Base-by-base conservation (phyloP, 2,888 invertebrate genomes). In the Megastigmus dorsalis region DNA sequence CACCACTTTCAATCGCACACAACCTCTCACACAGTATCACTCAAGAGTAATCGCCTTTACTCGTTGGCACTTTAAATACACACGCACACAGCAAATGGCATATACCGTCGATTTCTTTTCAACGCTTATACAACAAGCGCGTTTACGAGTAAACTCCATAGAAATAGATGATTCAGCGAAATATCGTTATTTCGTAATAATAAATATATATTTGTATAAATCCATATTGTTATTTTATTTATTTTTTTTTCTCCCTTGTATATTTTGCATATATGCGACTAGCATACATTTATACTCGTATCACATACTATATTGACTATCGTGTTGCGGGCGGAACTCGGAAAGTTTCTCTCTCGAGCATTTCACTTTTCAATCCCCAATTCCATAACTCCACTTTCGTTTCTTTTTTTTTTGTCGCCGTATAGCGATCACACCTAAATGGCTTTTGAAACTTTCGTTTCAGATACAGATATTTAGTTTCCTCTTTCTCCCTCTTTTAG, bases 281-380 rank as follows among this genome's bases (percentile, higher is more conserved):
- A 71, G 82, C 83, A 83, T 84, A 86, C 80, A 80, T 86, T 81
- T 81, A n/a, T n/a, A 84, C 84, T 86, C 82, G 81, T 88, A 87
- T 88, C 87, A 88, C 87, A 88, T 87, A 82, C 87, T 87, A 87
- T 88, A 88, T 88, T 88, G 87, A 88, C 87, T 88, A 88, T 88
- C 86, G 83, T 82, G 82, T 86, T 84, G 70, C 82, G 80, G 85
- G 85, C 84, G 81, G 83, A 82, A 83, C 78, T 82, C 77, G 77
- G 79, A 77, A 80, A 71, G 77, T 77, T 81, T 78, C 62, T 76
- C 52, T 45, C 71, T 59, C 41, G 41, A 38, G 66, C 45, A 75
- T 75, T 75, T 75, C 66, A 75, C 65, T 75, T 77, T 75, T 75
- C 70, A 55, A 67, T 68, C 74, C 38, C 48, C 67, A 54, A 74